Evolutionary conservation across 2,113 vertebrate genomes (phyloP).

Genomic region (Numida meleagris): DNA sequence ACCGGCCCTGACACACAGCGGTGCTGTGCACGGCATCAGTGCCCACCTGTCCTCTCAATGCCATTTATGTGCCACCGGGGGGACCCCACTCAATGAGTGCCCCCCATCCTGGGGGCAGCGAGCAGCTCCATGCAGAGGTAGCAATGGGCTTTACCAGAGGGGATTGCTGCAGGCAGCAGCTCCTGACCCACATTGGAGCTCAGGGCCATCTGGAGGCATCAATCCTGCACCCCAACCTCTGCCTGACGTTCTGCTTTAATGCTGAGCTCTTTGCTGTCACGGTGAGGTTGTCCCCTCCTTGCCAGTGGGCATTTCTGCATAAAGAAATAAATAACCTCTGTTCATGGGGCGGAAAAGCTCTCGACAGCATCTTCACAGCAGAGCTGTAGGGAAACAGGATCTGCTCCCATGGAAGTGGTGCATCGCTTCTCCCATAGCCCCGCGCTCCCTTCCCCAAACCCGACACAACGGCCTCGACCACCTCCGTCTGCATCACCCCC

Average conservation of each 20-base stretch:
- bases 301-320: background rate
- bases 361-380: background rate
- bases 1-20: background rate
- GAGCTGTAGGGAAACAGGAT: background rate
- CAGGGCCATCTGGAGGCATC: slow-evolving; percentile 36
- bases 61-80: slow-evolving; percentile 35
- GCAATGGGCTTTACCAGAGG: background rate
- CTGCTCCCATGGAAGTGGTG: background rate
- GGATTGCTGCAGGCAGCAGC: background rate
- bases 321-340: background rate
- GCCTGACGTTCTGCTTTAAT: background rate
- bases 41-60: background rate
- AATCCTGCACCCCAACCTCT: no score
- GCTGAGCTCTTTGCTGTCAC: background rate
- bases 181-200: no score
- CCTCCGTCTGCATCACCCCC: background rate
- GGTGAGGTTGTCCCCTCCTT: background rate
- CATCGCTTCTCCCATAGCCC: background rate
- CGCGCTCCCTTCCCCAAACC: background rate
- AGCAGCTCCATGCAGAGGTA: slow-evolving; percentile 36
- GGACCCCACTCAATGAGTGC: background rate
- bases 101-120: background rate
- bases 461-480: background rate
- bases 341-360: slow-evolving; percentile 1
- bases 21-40: background rate